Conservation (phyloP, 2,797 vertebrate species). For the Remorina albescens region DNA sequence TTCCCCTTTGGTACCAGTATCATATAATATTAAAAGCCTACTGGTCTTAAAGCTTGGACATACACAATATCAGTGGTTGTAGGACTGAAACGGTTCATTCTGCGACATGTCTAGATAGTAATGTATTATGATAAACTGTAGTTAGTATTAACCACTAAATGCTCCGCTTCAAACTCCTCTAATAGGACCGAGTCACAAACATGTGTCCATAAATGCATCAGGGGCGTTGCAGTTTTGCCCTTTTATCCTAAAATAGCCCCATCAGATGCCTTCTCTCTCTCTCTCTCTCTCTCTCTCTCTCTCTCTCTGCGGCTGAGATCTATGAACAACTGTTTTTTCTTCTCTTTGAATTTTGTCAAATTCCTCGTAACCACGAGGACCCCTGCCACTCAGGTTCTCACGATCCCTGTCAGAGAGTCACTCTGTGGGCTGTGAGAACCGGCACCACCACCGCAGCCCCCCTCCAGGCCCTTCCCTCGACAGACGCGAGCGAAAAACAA, state of each 20-base stretch:
- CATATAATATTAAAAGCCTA: too few species aligned
- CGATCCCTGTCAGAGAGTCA: slow-evolving; percentile 60
- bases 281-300: not conserved
- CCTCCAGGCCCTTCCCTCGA: not conserved
- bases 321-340: slow-evolving; percentile 10
- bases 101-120: too few species aligned
- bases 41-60: too few species aligned
- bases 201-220: not conserved
- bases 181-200: too few species aligned
- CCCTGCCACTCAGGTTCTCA: slow-evolving; percentile 68
- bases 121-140: too few species aligned
- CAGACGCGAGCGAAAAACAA: slow-evolving; percentile 62
- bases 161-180: too few species aligned
- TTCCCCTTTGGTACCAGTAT: too few species aligned
- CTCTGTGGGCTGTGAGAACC: slow-evolving; percentile 72
- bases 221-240: not conserved
- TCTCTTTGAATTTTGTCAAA: slow-evolving; percentile 34
- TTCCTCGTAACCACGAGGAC: slow-evolving; percentile 49
- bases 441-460: slow-evolving; percentile 23
- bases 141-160: too few species aligned
- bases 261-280: not conserved
- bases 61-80: too few species aligned
- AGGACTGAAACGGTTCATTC: too few species aligned
- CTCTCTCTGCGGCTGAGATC: slow-evolving; percentile 2
- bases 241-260: not conserved